A percentile compares a stretch with the other conserved stretches of the same genome.
These are phyloP conservation scores for Mionectes macconnelli DNA, from an alignment of 2,113 vertebrate species.

Conservation along the genomic window DNA sequence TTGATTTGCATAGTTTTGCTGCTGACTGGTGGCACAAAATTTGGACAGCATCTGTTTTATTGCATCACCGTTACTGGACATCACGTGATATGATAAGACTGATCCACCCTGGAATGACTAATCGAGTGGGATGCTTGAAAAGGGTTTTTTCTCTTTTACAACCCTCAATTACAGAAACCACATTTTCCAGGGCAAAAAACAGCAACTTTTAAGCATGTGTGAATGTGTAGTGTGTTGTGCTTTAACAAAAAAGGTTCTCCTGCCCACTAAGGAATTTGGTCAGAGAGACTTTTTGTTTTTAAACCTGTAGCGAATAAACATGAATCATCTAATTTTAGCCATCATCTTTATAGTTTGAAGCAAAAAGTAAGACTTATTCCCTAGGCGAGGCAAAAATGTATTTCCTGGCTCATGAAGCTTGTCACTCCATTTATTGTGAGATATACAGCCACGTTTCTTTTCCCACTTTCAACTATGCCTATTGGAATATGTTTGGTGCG, in stretches of 20 bases:
- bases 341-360: background rate
- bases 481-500: background rate
- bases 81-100: constrained; percentile 72
- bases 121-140: constrained; percentile 78
- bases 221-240: constrained; percentile 8
- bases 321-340: constrained; percentile 64
- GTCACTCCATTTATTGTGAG: constrained; percentile 14
- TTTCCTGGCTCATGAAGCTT: constrained; percentile 20
- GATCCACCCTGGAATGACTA: constrained; percentile 76
- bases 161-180: constrained; percentile 80
- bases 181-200: constrained; percentile 81
- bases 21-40: constrained; percentile 33
- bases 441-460: background rate
- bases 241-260: constrained; percentile 44
- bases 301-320: constrained; percentile 62
- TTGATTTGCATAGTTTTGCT: constrained; percentile 67
- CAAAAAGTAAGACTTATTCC: constrained; percentile 2
- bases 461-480: background rate
- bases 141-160: constrained; percentile 72
- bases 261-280: constrained; percentile 57
- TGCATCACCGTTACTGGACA: constrained; percentile 76
- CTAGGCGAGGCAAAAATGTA: constrained; percentile 1
- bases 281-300: constrained; percentile 43
- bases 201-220: constrained; percentile 64
- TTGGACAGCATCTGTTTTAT: constrained; percentile 65